These are phyloP conservation scores for Danaus plexippus DNA, from an alignment of 1,140 invertebrate species.

Conservation along the genomic window DNA sequence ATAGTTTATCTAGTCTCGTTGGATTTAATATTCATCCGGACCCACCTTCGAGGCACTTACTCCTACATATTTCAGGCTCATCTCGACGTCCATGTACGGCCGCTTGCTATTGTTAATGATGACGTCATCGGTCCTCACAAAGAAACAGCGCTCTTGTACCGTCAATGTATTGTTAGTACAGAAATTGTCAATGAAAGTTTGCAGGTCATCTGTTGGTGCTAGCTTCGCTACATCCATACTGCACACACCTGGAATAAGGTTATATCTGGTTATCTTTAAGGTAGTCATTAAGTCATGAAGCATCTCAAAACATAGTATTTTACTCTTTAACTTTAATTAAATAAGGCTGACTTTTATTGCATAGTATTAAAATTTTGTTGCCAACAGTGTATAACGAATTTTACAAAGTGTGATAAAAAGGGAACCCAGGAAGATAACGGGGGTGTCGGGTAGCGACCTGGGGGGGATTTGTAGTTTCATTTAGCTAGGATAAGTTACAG, in stretches of 20 bases:
- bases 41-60: slow-evolving; percentile 23
- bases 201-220: slow-evolving; percentile 44
- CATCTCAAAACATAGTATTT: no score
- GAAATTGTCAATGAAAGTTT: slow-evolving; percentile 37
- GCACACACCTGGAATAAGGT: slow-evolving; percentile 44
- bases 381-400: no score
- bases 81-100: slow-evolving; percentile 50
- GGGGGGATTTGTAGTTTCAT: no score
- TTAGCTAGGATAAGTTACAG: no score
- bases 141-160: slow-evolving; percentile 49
- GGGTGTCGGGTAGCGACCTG: no score
- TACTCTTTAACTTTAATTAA: no score
- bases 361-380: no score
- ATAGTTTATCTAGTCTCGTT: neutral
- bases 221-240: slow-evolving; percentile 57
- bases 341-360: no score
- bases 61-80: slow-evolving; percentile 45
- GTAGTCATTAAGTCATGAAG: no score
- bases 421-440: no score
- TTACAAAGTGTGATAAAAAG: no score
- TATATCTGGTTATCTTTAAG: neutral
- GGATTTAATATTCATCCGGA: neutral
- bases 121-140: slow-evolving; percentile 38
- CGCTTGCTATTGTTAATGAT: slow-evolving; percentile 14
- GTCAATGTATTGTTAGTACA: slow-evolving; percentile 33